A percentile compares a stretch with the other conserved stretches of the same genome.
These are phyloP conservation scores for Eptesicus fuscus DNA, from an alignment of 2,113 vertebrate genomes.

Conservation along the genomic window DNA sequence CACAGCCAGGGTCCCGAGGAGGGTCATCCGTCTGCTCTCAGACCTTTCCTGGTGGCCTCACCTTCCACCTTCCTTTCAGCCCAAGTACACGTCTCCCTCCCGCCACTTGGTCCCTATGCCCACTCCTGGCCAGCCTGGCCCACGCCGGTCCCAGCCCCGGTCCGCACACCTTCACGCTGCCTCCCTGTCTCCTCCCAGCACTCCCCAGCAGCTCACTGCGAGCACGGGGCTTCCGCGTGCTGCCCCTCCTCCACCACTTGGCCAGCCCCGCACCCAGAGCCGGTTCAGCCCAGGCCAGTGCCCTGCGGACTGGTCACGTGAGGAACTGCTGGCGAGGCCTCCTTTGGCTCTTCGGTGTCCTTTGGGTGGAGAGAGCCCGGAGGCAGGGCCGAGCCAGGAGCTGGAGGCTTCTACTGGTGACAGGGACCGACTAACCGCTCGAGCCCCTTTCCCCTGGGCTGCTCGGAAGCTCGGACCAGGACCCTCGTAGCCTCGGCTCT, in stretches of 20 bases:
- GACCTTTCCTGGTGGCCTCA: not conserved
- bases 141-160: not conserved
- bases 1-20: not conserved
- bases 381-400: not conserved
- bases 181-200: not conserved
- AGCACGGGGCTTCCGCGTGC: not conserved
- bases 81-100: not conserved
- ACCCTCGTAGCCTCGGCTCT: too few relatives aligned
- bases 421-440: accelerated
- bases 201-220: not conserved
- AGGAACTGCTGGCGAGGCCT: not conserved
- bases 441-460: not conserved
- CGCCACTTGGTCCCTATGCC: accelerated
- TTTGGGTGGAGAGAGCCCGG: not conserved
- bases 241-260: not conserved
- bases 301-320: not conserved
- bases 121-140: not conserved
- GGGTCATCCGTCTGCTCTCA: accelerated
- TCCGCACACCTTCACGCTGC: accelerated
- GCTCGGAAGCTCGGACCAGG: not conserved
- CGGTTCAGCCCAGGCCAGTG: not conserved
- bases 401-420: not conserved
- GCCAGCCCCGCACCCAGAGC: not conserved
- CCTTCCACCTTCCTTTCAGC: not conserved
- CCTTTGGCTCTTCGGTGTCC: not conserved